Evolutionary conservation across 2,888 invertebrate species (phyloP).

Genomic region (Hermodice carunculata): DNA sequence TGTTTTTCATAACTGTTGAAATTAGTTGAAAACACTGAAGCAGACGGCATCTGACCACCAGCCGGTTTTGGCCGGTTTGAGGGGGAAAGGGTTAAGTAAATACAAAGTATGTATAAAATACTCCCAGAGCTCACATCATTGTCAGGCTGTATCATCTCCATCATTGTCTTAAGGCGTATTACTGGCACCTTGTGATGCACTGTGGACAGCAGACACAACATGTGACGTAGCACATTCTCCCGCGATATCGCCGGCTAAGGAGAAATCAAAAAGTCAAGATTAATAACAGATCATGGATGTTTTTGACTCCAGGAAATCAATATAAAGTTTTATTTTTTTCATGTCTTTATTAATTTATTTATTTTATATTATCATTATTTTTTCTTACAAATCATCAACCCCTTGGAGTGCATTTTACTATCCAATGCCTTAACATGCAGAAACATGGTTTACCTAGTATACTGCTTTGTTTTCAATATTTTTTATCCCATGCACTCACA

Average conservation of each 20-base stretch:
- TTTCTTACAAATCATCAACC: no score
- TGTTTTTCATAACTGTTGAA: no score
- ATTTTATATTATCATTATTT: no score
- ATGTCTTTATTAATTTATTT: no score
- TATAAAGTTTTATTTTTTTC: background rate
- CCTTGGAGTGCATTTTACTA: no score
- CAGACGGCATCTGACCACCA: no score
- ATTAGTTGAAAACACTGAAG: no score
- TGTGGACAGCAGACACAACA: conserved; percentile 91
- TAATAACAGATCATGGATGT: background rate
- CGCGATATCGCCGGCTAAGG: conserved; percentile 81
- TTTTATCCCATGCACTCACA: no score
- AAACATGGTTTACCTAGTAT: no score
- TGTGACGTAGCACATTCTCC: conserved; percentile 92
- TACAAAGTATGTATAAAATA: background rate
- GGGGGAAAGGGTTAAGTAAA: background rate
- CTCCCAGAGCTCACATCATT: conserved; percentile 51
- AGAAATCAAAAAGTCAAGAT: no score
- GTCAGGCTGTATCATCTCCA: conserved; percentile 80
- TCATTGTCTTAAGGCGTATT: conserved; percentile 82
- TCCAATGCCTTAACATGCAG: no score
- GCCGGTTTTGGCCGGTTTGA: background rate
- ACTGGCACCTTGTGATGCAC: conserved; percentile 87
- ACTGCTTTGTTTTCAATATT: no score
- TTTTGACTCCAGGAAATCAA: background rate